Base-by-base conservation (phyloP, 2,888 invertebrate genomes). In the Agonum fuliginosum region DNA sequence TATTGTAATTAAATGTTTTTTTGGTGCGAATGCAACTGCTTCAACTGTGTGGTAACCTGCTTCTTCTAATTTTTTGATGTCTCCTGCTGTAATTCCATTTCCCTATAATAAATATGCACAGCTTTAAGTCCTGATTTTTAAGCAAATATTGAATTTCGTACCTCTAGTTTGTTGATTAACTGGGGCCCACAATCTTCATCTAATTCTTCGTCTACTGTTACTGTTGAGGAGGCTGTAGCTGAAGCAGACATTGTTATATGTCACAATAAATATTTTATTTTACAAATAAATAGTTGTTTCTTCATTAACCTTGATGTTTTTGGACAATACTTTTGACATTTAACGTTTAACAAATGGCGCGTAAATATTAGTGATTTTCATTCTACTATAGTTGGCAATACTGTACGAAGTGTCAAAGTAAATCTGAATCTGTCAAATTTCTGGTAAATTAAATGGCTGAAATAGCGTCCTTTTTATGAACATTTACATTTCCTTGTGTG, bases 11-110 rank as follows among this genome's bases (percentile, higher is more conserved):
- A 99, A 88, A 84, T 93, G 91, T 86, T 98, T 99, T 84, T 97
- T 97, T 0, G 99, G 97, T 0, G 97, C 93, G 88, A 95, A 98
- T 0, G 98, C 98, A 8, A 99, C 92, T 0, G 99, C 91, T 85
- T 99, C 99, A 0, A 99, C 95, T 0, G 99, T 99, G 84, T 96
- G 93, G 84, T 93, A 97, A 0, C 99, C 99, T 12, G 95, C 94
- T 84, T 98, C 98, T 85, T 95, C 93, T 37, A 99, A 88, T 84
- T 97, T 97, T 86, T 97, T 97, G 1, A 99, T 92, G 85, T 99
- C 99, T 1, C 91, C 93, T 2, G 93, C 90, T 80, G 94, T 94
- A 69, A 99, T 97, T 24, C 98, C 98, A 90, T 95, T 94, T 10
- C 94, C 94, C 97, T 98, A 54, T 20, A 20, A 78, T 19, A 74